Conservation (phyloP, 2,888 invertebrate genomes). For the Eilema depressum region DNA sequence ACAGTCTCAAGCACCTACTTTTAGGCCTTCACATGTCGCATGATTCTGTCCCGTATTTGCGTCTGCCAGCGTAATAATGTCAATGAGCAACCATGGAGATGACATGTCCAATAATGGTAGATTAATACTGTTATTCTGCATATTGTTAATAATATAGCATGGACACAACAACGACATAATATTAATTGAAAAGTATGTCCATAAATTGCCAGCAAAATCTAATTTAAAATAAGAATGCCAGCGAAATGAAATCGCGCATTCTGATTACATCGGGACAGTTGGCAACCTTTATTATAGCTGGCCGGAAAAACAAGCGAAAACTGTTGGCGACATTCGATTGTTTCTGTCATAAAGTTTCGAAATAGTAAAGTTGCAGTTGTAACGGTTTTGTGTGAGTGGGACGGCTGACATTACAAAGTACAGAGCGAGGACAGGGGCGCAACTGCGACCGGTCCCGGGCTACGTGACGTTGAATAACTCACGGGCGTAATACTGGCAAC, state of each 20-base stretch:
- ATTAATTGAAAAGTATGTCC: conserved; percentile 11
- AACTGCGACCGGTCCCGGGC: conserved; percentile 55
- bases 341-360: conserved; percentile 47
- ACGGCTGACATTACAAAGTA: conserved; percentile 45
- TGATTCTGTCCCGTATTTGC: not conserved
- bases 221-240: conserved; percentile 22
- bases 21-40: not conserved
- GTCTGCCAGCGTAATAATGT: not conserved
- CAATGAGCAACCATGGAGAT: not conserved
- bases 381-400: conserved; percentile 32
- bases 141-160: not conserved
- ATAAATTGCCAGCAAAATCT: conserved; percentile 18
- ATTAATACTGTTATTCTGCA: no score
- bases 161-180: not conserved
- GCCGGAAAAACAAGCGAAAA: conserved; percentile 40
- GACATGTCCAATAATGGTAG: not conserved
- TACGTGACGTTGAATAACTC: conserved; percentile 81
- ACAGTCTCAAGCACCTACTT: not conserved
- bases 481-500: conserved; percentile 69
- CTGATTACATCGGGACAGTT: conserved; percentile 28
- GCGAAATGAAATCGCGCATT: conserved; percentile 14
- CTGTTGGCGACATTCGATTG: conserved; percentile 43
- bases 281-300: conserved; percentile 23
- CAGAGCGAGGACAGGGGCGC: conserved; percentile 45
- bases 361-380: conserved; percentile 41